A percentile compares a stretch with the other conserved stretches of the same genome.
Evolutionary conservation across 2,797 vertebrate genomes (phyloP).

Genomic region (Protonibea diacanthus): DNA sequence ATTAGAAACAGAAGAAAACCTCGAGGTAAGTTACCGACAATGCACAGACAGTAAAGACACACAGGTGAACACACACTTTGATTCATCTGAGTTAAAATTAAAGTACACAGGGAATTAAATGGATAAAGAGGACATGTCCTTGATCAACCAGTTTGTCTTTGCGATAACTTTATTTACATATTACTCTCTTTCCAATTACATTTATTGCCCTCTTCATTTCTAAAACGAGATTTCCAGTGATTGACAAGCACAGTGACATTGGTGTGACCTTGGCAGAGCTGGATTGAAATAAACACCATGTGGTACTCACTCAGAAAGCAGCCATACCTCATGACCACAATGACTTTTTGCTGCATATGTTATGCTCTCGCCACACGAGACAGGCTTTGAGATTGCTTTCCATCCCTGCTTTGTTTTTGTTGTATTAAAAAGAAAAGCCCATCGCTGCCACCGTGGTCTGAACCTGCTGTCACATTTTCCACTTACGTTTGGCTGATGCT

Average conservation of each 20-base stretch:
- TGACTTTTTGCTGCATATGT: neutral
- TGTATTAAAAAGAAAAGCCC: neutral
- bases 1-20: neutral
- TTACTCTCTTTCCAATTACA: constrained; percentile 11
- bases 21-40: neutral
- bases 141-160: constrained; percentile 18
- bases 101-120: constrained; percentile 8
- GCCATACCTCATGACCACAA: neutral
- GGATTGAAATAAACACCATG: neutral
- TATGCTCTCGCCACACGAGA: neutral
- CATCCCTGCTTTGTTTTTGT: neutral
- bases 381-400: neutral
- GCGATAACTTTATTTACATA: constrained; percentile 6
- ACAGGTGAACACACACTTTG: neutral
- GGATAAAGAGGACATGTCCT: constrained; percentile 1
- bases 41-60: neutral
- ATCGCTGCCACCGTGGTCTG: neutral
- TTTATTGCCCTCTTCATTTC: constrained; percentile 16
- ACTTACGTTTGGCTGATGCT: constrained; percentile 8
- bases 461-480: neutral
- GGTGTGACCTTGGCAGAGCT: constrained; percentile 21
- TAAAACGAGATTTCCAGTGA: neutral
- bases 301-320: neutral
- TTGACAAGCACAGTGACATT: neutral
- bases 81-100: constrained; percentile 3